Base-by-base conservation (phyloP, 2,888 invertebrate species). In the Lamproptera curius region DNA sequence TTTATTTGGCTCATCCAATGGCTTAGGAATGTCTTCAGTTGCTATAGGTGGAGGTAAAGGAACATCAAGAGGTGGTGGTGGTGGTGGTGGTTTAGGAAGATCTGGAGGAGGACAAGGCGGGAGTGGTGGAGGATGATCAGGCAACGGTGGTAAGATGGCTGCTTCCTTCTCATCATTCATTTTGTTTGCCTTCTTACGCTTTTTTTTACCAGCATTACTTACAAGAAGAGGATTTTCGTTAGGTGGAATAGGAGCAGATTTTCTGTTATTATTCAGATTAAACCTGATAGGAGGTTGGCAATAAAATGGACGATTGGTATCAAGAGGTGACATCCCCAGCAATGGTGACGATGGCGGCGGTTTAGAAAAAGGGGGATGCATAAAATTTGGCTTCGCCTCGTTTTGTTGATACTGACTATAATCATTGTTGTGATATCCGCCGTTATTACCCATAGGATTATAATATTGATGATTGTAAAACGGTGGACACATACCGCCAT, bases 161-260 rank as follows among this genome's bases (percentile, higher is more conserved):
- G 56, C 57, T 16, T 54, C 53, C 51, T 75, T 70, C 58, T 83
- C 83, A 42, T 84, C 80, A 63, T 83, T 89, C 58, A 90, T 90
- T 66, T 91, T 91, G 64, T 92, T 93, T 54, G 59, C 62, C 57
- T 92, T 91, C 78, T 93, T 94, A 43, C 93, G 91, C 70, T 94
- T 94, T 81, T 93, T 94, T 84, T 94, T 94, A 1, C 90, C 89
- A 48, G 89, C 90, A 60, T 65, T 77, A 55, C 76, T 85, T 14
- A 52, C 61, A 51, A 80, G 61, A 14, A 87, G 74, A 36, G 85
- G 87, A 62, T 84, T 87, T 63, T 82, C 86, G 57, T 73, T 80
- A 16, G 70, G 61, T 39, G 75, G 71, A 53, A 81, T 59, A n/a
- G 82, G 83, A 50, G 79, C 62, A 50, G 81, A 70, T 62, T 85